A percentile compares a stretch with the other conserved stretches of the same genome.
Evolutionary conservation across 37 sponge, comb jelly and placozoan genomes (phyloP).

Genomic region (Halisarca cf. caerulea): DNA sequence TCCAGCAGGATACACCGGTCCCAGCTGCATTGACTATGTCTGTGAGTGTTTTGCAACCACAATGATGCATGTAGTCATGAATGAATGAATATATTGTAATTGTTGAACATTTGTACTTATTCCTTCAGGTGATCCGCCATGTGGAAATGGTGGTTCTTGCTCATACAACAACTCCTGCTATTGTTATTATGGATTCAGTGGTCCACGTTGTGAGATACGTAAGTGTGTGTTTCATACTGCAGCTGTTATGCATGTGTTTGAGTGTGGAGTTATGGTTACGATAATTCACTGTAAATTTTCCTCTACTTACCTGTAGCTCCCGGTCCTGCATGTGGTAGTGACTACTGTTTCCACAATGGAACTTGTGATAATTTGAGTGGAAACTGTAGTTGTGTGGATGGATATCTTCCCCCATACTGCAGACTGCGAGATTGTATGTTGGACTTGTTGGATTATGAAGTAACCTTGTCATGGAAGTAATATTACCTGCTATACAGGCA

Average conservation of each 20-base stretch:
- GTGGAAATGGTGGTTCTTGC: background rate
- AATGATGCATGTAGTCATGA: no score
- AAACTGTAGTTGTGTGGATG: background rate
- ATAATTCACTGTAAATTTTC: no score
- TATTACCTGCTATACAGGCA: no score
- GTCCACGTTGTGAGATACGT: background rate
- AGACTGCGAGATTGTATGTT: background rate
- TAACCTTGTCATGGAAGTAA: no score
- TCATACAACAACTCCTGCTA: background rate
- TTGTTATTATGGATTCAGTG: background rate
- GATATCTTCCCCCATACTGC: background rate
- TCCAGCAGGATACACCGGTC: background rate
- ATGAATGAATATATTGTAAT: no score
- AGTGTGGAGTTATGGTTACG: no score
- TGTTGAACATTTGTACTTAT: no score
- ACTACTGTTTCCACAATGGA: conserved; percentile 11
- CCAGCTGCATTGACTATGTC: background rate
- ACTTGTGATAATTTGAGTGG: background rate
- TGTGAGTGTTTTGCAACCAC: no score
- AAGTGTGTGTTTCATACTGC: no score
- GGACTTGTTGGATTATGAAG: no score
- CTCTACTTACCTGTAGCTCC: background rate
- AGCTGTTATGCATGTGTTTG: no score
- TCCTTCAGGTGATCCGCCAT: background rate
- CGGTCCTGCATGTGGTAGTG: conserved; percentile 12